Percentiles rank a stretch among this genome's conserved stretches.
phyloP scores from a whole-genome alignment of 2,888 invertebrate genomes.

The Pherbina coryleti region DNA sequence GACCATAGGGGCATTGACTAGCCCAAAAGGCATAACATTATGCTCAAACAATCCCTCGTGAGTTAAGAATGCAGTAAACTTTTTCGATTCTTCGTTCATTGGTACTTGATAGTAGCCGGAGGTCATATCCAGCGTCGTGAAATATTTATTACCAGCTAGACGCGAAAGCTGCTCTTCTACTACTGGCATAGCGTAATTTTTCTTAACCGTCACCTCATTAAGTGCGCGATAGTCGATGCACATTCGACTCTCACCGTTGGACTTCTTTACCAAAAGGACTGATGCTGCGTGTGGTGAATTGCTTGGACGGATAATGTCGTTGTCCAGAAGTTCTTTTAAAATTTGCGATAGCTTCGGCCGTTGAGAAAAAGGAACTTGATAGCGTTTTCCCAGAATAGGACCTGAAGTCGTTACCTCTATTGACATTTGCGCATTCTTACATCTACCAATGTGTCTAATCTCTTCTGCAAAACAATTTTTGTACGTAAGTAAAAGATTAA shows the following conservation, averaged over 20 bases:
- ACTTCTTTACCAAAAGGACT: slow-evolving; percentile 41
- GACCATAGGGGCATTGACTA: too few relatives aligned
- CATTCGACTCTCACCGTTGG: slow-evolving; percentile 41
- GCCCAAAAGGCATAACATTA: too few relatives aligned
- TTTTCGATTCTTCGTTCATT: slow-evolving; percentile 47
- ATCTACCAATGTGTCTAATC: too few relatives aligned
- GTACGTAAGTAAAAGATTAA: too few relatives aligned
- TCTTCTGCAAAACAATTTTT: too few relatives aligned
- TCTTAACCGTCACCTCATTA: slow-evolving; percentile 43
- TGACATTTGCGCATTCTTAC: too few relatives aligned
- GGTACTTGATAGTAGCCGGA: slow-evolving; percentile 54
- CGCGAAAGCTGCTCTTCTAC: slow-evolving; percentile 48
- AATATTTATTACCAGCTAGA: slow-evolving; percentile 50
- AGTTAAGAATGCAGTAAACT: slow-evolving; percentile 25
- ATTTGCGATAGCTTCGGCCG: slow-evolving; percentile 17
- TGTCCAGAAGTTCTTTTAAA: slow-evolving; percentile 14
- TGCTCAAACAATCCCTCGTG: too few relatives aligned
- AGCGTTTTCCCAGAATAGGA: too few relatives aligned
- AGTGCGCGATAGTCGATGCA: slow-evolving; percentile 44
- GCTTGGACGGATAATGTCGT: slow-evolving; percentile 40
- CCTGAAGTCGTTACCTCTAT: too few relatives aligned
- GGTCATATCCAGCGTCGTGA: slow-evolving; percentile 47
- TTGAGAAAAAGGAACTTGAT: too few relatives aligned
- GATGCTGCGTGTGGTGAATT: slow-evolving; percentile 44
- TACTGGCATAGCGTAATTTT: too few relatives aligned